Evolutionary conservation across 2,888 invertebrate genomes (phyloP).

Genomic region (Platycnemis pennipes): DNA sequence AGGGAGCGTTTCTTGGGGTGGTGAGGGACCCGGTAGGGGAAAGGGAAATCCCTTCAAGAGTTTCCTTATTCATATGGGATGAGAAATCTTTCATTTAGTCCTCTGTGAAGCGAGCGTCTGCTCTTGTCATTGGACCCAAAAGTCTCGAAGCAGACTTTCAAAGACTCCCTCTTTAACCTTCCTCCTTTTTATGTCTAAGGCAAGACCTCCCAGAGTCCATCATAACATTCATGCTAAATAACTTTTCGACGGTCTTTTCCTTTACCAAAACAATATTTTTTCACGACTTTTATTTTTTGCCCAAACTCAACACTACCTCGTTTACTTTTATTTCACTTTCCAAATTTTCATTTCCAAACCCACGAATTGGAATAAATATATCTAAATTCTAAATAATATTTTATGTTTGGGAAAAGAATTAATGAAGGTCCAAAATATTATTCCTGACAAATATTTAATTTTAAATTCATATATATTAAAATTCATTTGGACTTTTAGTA

Average conservation of each 20-base stretch:
- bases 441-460: too few species aligned
- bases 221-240: not conserved
- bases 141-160: conserved; percentile 15
- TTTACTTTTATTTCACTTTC: too few species aligned
- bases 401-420: too few species aligned
- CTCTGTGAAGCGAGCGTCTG: conserved; percentile 37
- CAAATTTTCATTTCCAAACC: too few species aligned
- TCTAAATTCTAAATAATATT: too few species aligned
- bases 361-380: too few species aligned
- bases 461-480: too few species aligned
- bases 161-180: conserved; percentile 32
- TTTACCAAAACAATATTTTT: not conserved
- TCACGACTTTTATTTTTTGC: too few species aligned
- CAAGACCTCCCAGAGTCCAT: not conserved
- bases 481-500: too few species aligned
- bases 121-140: conserved; percentile 18
- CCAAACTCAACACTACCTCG: too few species aligned
- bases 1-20: not conserved
- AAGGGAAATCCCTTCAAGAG: conserved; percentile 1
- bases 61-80: conserved; percentile 52
- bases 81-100: conserved; percentile 57
- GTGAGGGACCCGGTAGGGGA: not conserved
- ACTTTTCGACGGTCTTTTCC: not conserved
- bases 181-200: not conserved
- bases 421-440: too few species aligned